phyloP scores from a whole-genome alignment of 2,113 vertebrate genomes.

The Equus przewalskii region DNA sequence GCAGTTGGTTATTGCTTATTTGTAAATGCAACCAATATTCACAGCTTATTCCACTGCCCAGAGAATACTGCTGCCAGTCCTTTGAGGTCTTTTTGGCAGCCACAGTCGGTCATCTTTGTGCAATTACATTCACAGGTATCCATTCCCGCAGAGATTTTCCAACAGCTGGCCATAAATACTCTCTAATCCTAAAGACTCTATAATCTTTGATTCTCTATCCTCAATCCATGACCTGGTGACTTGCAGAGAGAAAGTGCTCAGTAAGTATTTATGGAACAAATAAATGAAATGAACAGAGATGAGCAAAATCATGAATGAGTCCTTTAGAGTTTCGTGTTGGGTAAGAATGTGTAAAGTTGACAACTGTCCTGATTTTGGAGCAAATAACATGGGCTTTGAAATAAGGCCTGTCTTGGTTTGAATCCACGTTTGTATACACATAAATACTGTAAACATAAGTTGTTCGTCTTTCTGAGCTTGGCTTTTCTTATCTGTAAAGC shows the following conservation, averaged over 20 bases:
- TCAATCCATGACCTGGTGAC: background rate
- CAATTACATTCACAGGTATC: background rate
- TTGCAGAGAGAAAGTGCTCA: background rate
- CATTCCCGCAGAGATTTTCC: background rate
- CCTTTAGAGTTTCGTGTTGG: background rate
- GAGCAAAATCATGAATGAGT: background rate
- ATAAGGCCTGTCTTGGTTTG: background rate
- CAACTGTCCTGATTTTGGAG: background rate
- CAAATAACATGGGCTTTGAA: background rate
- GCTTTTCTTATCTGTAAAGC: background rate
- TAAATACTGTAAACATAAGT: background rate
- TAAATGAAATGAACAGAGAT: background rate
- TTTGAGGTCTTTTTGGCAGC: background rate
- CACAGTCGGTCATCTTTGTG: background rate
- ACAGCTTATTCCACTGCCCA: background rate
- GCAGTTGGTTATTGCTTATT: background rate
- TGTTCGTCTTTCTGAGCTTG: conserved; percentile 30
- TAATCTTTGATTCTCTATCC: background rate
- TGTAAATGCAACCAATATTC: background rate
- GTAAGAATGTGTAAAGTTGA: background rate
- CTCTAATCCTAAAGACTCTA: background rate
- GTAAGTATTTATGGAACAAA: background rate
- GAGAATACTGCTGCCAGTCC: background rate
- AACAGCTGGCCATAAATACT: background rate
- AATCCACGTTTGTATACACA: background rate